Evolutionary conservation across 2,113 vertebrate genomes (phyloP).

Genomic region (Anguilla japonica): DNA sequence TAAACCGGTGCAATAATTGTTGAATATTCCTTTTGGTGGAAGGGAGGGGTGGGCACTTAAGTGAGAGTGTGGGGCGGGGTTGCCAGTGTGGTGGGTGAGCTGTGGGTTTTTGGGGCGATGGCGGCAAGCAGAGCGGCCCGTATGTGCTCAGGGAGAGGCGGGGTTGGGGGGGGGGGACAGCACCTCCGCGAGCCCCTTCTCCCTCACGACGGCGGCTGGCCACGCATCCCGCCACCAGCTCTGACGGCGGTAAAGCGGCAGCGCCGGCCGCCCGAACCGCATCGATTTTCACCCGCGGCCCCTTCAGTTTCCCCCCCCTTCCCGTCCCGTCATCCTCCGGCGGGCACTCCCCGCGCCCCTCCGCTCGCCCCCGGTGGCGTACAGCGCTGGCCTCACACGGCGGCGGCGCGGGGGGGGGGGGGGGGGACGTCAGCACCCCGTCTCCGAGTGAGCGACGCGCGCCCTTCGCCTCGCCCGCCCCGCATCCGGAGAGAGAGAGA

Average conservation of each 20-base stretch:
- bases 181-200: slow-evolving; percentile 30
- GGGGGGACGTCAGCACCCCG: neutral
- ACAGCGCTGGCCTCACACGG: neutral
- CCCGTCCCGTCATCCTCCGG: neutral
- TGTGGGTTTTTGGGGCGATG: slow-evolving; percentile 27
- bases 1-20: neutral
- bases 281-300: slow-evolving; percentile 12
- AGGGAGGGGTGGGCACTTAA: slow-evolving; percentile 18
- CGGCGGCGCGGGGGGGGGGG: neutral
- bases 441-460: slow-evolving; percentile 3
- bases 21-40: neutral
- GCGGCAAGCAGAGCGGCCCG: slow-evolving; percentile 59
- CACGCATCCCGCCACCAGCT: neutral
- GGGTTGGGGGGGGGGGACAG: slow-evolving; percentile 18
- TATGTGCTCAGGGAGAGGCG: slow-evolving; percentile 56
- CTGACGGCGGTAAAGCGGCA: no score
- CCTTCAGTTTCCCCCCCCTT: neutral
- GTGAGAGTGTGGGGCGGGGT: slow-evolving; percentile 28
- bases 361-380: neutral
- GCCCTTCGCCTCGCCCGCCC: neutral
- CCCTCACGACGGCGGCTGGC: slow-evolving; percentile 8
- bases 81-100: slow-evolving; percentile 40
- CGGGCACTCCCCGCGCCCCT: neutral
- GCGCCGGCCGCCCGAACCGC: neutral
- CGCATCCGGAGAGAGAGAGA: neutral